Base-by-base conservation (phyloP, 2,797 vertebrate species). In the Cossypha dichroa region DNA sequence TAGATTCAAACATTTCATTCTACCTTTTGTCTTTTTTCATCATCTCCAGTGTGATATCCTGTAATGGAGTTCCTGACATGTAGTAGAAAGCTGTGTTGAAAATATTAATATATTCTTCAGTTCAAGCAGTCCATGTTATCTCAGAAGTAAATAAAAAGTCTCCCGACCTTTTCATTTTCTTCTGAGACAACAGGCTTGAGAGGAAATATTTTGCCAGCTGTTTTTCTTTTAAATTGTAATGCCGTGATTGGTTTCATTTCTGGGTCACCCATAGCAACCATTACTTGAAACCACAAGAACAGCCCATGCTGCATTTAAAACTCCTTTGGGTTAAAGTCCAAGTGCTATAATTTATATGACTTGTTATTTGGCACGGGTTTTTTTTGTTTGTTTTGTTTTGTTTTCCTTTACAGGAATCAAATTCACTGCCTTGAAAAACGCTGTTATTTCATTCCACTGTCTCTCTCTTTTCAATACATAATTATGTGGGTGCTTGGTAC, bases 191-290 rank as follows among this genome's bases (percentile, higher is more conserved):
- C 95, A 96, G 54, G 51, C 88, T 97, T 58, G 94, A 96, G 86
- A 97, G 63, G 79, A 97, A 97, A 96, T 97, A 97, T 95, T 98
- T 97, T 97, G 92, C 97, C 96, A 97, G 95, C 96, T 97, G 95
- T 96, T 98, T 98, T 97, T 97, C 94, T 97, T 98, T 98, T 97
- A 97, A 98, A 98, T 98, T 98, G 97, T 93, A 96, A 69, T 97
- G 77, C 81, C 63, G 79, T 95, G 97, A 98, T 96, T 97, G 95
- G 88, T 97, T 98, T 98, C 91, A 96, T 97, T 98, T 97, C 97
- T 97, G 87, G 95, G 93, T 98, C 95, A 97, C 97, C 95, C 96
- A 69, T 97, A 95, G 97, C 96, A 98, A 98, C 97, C 90, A 97
- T 95, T 96, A 93, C 86, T 92, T 86, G 83, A 95, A 97, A 96